A percentile compares a stretch with the other conserved stretches of the same genome.
Conservation (phyloP, 1,140 invertebrate species). For the Lineus longissimus region DNA sequence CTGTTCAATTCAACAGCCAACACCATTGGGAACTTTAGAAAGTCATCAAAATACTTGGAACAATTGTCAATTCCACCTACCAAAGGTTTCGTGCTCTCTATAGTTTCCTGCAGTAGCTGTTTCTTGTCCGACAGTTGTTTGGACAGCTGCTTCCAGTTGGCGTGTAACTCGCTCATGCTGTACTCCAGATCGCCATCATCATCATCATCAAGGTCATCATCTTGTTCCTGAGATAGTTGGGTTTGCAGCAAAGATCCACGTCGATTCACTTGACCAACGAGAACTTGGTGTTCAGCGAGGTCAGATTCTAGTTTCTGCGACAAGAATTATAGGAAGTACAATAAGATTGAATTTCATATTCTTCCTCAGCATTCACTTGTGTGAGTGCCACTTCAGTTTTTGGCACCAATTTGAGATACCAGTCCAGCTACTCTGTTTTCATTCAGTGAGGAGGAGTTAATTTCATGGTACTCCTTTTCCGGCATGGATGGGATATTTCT, state of each 20-base stretch:
- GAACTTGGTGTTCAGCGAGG: constrained; percentile 34
- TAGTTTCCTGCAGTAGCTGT: constrained; percentile 31
- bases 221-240: background rate
- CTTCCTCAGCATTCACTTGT: constrained; percentile 30
- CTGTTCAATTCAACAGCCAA: too few species aligned
- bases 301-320: constrained; percentile 37
- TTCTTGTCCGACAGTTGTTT: constrained; percentile 35
- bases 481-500: too few species aligned
- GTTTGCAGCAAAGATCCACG: too few species aligned
- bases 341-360: too few species aligned
- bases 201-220: background rate
- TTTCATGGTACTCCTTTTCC: too few species aligned
- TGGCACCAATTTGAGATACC: too few species aligned
- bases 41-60: too few species aligned
- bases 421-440: too few species aligned
- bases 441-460: too few species aligned
- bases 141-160: constrained; percentile 35
- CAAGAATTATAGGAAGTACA: background rate
- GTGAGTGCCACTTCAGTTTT: too few species aligned
- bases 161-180: constrained; percentile 22
- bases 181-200: background rate
- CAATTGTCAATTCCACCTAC: too few species aligned
- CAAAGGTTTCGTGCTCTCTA: constrained; percentile 23
- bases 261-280: constrained; percentile 27
- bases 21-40: too few species aligned